Evolutionary conservation across 2,113 vertebrate genomes (phyloP).

Genomic region (Mesembrinibis cayennensis): DNA sequence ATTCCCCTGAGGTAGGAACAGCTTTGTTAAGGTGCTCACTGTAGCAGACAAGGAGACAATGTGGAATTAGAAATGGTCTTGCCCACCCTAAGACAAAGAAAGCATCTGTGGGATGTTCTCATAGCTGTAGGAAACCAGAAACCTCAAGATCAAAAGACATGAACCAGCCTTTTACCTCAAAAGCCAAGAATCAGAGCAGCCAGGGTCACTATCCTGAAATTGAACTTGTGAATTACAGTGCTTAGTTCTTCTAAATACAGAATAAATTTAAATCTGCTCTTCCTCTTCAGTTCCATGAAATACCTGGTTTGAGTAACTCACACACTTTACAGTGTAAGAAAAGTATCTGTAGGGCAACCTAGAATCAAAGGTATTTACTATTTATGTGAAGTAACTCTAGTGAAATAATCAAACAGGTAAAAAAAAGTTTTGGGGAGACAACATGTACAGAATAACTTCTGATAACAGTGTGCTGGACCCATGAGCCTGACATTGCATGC

Average conservation of each 20-base stretch:
- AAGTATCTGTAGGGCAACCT: not conserved
- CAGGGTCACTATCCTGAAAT: not conserved
- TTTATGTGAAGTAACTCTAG: not conserved
- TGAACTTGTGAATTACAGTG: not conserved
- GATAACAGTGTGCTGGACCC: not conserved
- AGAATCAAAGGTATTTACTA: not conserved
- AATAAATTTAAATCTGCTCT: not conserved
- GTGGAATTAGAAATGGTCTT: not conserved
- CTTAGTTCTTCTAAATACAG: not conserved
- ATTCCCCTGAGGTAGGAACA: not conserved
- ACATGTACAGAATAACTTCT: not conserved
- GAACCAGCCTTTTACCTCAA: not conserved
- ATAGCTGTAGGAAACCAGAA: not conserved
- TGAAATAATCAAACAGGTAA: not conserved
- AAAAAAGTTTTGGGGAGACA: not conserved
- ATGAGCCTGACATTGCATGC: not conserved
- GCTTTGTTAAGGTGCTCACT: not conserved
- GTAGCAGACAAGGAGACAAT: not conserved
- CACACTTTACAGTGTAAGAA: not conserved
- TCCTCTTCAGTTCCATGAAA: not conserved
- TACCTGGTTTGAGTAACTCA: not conserved
- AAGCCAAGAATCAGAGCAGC: not conserved
- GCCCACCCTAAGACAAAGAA: not conserved
- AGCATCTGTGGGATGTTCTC: not conserved
- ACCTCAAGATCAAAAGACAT: not conserved